Evolutionary conservation across 1,140 invertebrate species (phyloP), one percentile per base, ranked within the genome.

Genomic region (Sesamia nonagrioides): DNA sequence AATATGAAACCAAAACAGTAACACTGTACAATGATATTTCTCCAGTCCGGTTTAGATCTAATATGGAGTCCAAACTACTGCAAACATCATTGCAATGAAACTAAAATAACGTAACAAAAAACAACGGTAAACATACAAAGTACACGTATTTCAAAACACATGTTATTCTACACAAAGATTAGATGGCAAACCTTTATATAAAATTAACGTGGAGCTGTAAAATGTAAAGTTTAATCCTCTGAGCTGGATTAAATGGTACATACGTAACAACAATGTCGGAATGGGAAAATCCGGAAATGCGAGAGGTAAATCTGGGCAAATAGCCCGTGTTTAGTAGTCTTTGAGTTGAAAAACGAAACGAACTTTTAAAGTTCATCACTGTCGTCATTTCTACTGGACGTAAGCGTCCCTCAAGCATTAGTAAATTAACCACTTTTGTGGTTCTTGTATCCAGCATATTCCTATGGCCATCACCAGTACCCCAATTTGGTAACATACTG

Each of bases 151-250:
- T 33, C 21, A 50, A 27, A 33, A 69, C 40, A 69, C 21, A 69
- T 48, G 42, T 33, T 48, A 33, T 33, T n/a, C 9, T 27, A 69
- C 66, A 69, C 42, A 27, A 69, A 69, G 66, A 69, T 69, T 48
- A 69, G 66, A 69, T 13, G 50, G 21, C 66, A 35, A 71, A 18
- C 48, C 48, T 71, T 52, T 54, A 71, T 71, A 54, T 71, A 71
- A 52, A 37, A 71, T 71, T 71, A 71, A 71, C 50, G 50, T 18
- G 17, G 4, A 33, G 6, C 33, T 71, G 68, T 71, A 71, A 71
- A 71, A 71, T 71, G 68, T 71, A 71, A 50, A 69, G 52, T 69
- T 50, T 69, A 69, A 71, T 71, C 68, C 68, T 45, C 48, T 54
- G 45, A 71, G 68, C 68, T 21, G 68, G 68, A 71, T 71, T 71